Base-by-base conservation (phyloP, 1,140 invertebrate species). In the Centruroides sculpturatus region DNA sequence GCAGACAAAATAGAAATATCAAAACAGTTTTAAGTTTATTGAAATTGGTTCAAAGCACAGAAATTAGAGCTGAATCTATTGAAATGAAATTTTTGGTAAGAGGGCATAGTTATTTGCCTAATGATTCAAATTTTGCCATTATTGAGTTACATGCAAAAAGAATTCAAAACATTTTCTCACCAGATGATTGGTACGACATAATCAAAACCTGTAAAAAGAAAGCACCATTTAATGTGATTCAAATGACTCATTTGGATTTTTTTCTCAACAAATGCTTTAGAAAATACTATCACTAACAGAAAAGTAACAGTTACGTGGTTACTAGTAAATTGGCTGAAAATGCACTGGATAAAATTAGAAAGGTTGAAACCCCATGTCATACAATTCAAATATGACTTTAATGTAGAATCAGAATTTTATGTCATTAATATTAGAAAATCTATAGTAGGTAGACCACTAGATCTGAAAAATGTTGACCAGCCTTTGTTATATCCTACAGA, bases 11-110 rank as follows among this genome's bases (percentile, higher is more conserved):
- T 35, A 59, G 58, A 59, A 59, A 59, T 59, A 52, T 51, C n/a
- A 52, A 59, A 52, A 52, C 58, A 3, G 4, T 57, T 23, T 57
- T 57, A 57, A 57, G 58, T 59, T 59, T 52, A 59, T 36, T 59
- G 49, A 59, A 55, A 59, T 36, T 53, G 10, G 10, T 59, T 59
- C 50, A 52, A 35, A 36, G 58, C 36, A 59, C 46, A 35, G 57
- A 52, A 59, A 52, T 59, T 35, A 35, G 23, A 59, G 49, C 23
- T 52, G 50, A 52, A 5, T 59, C 58, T 52, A 53, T 59, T 34
- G 4, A 59, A 52, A 35, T 51, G 8, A 52, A 59, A 52, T 52
- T 59, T 59, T 23, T 36, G 35, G 35, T 59, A 59, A 52, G 58
- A 53, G 23, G 5, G 35, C 34, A 51, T 35, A 59, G 48, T 47